Base-by-base conservation (phyloP, 2,113 vertebrate species). In the Ictalurus punctatus region DNA sequence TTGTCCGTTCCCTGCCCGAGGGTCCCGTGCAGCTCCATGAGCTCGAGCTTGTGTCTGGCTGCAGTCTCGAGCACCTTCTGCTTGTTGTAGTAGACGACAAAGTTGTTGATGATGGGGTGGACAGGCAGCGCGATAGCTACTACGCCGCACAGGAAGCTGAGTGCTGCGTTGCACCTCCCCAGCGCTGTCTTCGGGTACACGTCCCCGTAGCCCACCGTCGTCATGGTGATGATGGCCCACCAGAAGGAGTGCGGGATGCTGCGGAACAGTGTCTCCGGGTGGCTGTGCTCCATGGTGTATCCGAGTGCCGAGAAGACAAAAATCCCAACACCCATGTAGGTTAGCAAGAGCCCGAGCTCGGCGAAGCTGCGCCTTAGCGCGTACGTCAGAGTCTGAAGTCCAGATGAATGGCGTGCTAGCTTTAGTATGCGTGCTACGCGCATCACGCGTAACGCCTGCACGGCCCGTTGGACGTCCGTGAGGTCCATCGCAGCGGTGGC, bases 171-270 rank as follows among this genome's bases (percentile, higher is more conserved):
- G 92, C 99, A 96, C 91, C 98, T 97, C 74, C 98, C 98, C n/a
- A 99, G 94, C 0, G 97, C 97, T 88, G 98, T 99, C 94, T 99
- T 99, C 87, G 98, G 98, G 90, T 99, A 99, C 91, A 99, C 98
- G 90, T 99, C 98, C 0, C 98, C 98, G 0, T 99, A 99, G 52
- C 98, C 98, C 82, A 99, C 98, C 0, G 98, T 99, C 74, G 98
- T 99, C 98, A 99, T 99, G 91, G 98, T 99, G 93, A 99, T 99
- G 93, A 99, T 98, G 90, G 98, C 98, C 98, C 98, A 99, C 98
- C 98, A 99, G 92, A 99, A 99, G 1, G 98, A 98, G 88, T 99
- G 98, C 4, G 98, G 98, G 92, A 99, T 99, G 95, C 98, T 99
- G 93, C 96, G 97, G 91, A 99, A 99, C n/a, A 99, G 94, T 0